Evolutionary conservation across 2,888 invertebrate species (phyloP).

Genomic region (Acronicta leporina): DNA sequence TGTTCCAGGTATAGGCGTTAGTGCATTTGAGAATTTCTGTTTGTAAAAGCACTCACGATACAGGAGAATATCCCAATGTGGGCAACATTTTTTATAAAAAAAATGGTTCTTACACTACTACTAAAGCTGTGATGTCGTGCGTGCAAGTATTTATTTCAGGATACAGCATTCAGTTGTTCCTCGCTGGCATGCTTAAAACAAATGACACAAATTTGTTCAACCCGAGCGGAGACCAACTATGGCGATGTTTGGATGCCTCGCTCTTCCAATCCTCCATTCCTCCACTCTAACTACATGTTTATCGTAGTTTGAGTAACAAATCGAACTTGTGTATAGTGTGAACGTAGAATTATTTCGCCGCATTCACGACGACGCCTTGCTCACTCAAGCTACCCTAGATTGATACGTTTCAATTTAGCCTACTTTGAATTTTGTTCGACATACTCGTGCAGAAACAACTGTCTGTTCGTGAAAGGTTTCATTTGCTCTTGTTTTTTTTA

Average conservation of each 20-base stretch:
- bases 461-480: conserved; percentile 6
- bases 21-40: no score
- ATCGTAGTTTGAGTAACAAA: conserved; percentile 69
- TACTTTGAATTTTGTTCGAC: conserved; percentile 42
- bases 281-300: conserved; percentile 69
- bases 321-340: conserved; percentile 68
- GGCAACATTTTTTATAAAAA: no score
- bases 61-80: no score
- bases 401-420: conserved; percentile 56
- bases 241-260: conserved; percentile 53
- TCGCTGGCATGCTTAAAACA: conserved; percentile 68
- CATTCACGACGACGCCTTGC: conserved; percentile 58
- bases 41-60: no score
- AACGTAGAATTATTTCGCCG: conserved; percentile 64
- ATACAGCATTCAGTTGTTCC: conserved; percentile 67
- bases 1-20: no score
- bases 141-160: conserved; percentile 4
- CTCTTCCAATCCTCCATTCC: conserved; percentile 40
- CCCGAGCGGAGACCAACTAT: conserved; percentile 69
- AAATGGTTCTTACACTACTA: no score
- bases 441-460: conserved; percentile 17
- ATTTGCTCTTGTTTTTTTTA: conserved; percentile 9
- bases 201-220: conserved; percentile 79
- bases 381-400: conserved; percentile 52
- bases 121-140: background rate